phyloP scores from a whole-genome alignment of 2,113 vertebrate genomes.

The Polypterus bichir region DNA sequence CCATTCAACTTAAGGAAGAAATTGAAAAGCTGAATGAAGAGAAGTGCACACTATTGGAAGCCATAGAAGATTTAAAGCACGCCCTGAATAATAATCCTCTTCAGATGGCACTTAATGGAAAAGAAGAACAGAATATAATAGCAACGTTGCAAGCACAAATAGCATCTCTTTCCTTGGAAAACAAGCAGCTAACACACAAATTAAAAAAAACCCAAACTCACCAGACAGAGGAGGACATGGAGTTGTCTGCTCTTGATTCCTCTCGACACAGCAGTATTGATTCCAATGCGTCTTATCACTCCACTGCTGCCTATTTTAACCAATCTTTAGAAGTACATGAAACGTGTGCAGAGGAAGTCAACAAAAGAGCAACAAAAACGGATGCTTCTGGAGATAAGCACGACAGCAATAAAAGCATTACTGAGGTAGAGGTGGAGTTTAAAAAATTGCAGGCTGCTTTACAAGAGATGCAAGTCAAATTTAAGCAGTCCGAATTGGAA shows the following conservation, averaged over 20 bases:
- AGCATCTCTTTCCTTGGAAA: too few relatives aligned
- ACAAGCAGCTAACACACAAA: too few relatives aligned
- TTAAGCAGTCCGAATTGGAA: constrained; percentile 58
- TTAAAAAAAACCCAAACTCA: constrained; percentile 37
- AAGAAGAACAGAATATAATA: too few relatives aligned
- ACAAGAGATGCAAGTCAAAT: constrained; percentile 53
- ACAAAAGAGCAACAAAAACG: constrained; percentile 7
- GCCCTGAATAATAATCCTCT: too few relatives aligned
- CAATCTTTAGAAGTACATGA: constrained; percentile 25
- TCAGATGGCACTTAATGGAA: too few relatives aligned
- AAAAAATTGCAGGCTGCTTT: constrained; percentile 55
- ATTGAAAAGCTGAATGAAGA: constrained; percentile 48
- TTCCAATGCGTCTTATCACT: constrained; percentile 58
- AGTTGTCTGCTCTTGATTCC: constrained; percentile 22
- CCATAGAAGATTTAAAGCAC: constrained; percentile 47
- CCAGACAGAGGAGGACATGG: constrained; percentile 30
- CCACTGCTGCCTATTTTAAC: constrained; percentile 58
- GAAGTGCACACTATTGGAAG: constrained; percentile 50
- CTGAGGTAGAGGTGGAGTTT: constrained; percentile 40
- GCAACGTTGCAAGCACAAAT: too few relatives aligned
- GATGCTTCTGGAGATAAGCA: constrained; percentile 4
- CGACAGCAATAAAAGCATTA: constrained; percentile 14
- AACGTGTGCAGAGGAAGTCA: constrained; percentile 5
- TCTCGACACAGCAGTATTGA: constrained; percentile 46
- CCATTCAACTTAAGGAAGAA: constrained; percentile 34